These are phyloP conservation scores for Pristionchus arcanus DNA, from an alignment of 2,888 invertebrate species.

Conservation along the genomic window DNA sequence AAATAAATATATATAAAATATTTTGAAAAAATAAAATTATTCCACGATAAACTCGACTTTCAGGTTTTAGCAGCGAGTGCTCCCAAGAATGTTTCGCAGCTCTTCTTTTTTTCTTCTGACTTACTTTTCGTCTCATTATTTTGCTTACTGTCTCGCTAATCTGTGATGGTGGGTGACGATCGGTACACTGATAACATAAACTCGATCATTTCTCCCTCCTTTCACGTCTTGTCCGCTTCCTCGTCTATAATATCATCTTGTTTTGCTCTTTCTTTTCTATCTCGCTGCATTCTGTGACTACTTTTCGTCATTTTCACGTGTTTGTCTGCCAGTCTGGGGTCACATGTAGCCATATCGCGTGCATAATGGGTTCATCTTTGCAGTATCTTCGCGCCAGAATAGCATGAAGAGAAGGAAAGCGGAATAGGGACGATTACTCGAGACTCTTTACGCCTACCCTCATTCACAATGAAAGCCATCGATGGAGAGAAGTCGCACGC, in stretches of 20 bases:
- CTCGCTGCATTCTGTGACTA: neutral
- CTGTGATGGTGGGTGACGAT: neutral
- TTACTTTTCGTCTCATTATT: conserved; percentile 12
- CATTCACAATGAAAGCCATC: conserved; percentile 34
- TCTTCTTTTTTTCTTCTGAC: neutral
- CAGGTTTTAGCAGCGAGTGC: neutral
- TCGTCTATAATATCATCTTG: neutral
- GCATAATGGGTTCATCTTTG: neutral
- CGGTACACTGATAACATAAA: conserved; percentile 34
- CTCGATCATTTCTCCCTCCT: neutral
- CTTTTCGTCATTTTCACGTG: neutral
- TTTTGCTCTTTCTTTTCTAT: neutral
- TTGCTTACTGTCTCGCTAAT: conserved; percentile 16
- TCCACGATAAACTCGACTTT: neutral
- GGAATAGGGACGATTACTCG: conserved; percentile 21
- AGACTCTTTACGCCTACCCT: neutral
- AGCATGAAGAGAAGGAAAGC: conserved; percentile 51
- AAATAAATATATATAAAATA: neutral
- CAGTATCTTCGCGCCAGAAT: conserved; percentile 30
- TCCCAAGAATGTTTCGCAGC: neutral
- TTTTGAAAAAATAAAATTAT: neutral
- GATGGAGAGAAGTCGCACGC: neutral
- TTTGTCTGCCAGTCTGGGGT: neutral
- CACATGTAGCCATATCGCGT: neutral
- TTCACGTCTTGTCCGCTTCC: neutral